phyloP scores from a whole-genome alignment of 1,140 invertebrate genomes.

The Mycetomoellerius zeteki region DNA sequence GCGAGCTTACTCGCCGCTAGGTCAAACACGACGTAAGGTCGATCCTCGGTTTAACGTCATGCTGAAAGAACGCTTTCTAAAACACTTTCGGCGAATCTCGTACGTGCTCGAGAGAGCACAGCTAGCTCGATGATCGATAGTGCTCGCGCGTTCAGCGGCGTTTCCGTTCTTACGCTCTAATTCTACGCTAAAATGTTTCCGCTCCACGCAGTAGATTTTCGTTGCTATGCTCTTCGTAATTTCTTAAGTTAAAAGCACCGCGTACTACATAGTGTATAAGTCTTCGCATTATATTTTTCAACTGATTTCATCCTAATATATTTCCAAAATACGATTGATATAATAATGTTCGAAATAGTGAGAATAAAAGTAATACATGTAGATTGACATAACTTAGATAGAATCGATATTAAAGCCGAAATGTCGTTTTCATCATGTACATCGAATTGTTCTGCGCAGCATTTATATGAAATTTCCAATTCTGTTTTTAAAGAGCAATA shows the following conservation, averaged over 20 bases:
- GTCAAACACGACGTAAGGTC: constrained; percentile 38
- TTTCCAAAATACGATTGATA: not conserved
- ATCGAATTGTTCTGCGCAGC: not conserved
- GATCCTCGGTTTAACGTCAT: constrained; percentile 47
- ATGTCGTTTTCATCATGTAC: constrained; percentile 9
- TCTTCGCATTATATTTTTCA: not conserved
- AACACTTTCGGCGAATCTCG: constrained; percentile 53
- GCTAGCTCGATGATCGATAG: constrained; percentile 53
- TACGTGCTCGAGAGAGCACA: constrained; percentile 48
- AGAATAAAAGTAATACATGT: constrained; percentile 18
- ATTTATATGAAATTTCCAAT: constrained; percentile 43
- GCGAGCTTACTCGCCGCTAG: constrained; percentile 25
- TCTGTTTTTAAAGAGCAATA: constrained; percentile 39
- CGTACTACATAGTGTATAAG: not conserved
- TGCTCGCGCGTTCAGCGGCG: constrained; percentile 30
- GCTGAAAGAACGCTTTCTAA: constrained; percentile 50
- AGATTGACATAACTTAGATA: not conserved
- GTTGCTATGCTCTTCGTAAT: not conserved
- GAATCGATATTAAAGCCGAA: constrained; percentile 40
- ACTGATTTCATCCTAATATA: not conserved
- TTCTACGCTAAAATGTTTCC: constrained; percentile 37
- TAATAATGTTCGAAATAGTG: not conserved
- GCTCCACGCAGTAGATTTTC: constrained; percentile 13
- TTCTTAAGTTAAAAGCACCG: not conserved
- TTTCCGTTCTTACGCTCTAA: constrained; percentile 48